Evolutionary conservation across 2,797 vertebrate species (phyloP).

Genomic region (Pantherophis alleghaniensis): DNA sequence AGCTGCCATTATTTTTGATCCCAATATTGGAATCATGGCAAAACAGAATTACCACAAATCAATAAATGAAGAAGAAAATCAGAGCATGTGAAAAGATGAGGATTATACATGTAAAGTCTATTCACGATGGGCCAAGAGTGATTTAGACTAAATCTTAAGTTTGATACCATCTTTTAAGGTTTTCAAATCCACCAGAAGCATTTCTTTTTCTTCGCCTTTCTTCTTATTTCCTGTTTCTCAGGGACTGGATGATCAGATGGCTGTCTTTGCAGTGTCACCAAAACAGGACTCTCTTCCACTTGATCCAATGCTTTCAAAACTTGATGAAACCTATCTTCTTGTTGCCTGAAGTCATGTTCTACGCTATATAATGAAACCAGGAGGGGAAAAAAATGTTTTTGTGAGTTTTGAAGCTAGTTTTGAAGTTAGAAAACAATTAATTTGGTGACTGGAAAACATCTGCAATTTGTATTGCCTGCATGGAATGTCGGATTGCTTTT

Average conservation of each 20-base stretch:
- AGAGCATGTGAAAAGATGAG: neutral
- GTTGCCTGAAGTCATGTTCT: constrained; percentile 95
- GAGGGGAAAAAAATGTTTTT: neutral
- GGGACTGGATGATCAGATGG: constrained; percentile 59
- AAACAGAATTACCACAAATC: neutral
- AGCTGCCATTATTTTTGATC: neutral
- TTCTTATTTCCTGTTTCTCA: constrained; percentile 73
- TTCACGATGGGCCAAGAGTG: neutral
- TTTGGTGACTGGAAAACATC: neutral
- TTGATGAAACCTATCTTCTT: constrained; percentile 87
- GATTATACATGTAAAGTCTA: neutral
- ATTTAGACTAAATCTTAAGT: neutral
- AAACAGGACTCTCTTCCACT: constrained; percentile 59
- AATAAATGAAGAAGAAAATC: neutral
- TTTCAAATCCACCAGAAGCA: constrained; percentile 98
- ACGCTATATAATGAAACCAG: constrained; percentile 76
- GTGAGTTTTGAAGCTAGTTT: constrained; percentile 20
- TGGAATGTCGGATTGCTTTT: neutral
- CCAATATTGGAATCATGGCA: neutral
- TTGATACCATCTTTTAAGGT: neutral
- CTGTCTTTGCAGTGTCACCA: constrained; percentile 61
- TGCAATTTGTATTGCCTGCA: neutral
- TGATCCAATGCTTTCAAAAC: constrained; percentile 77
- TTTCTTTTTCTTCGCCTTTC: constrained; percentile 91
- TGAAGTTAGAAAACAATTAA: neutral